Percentiles rank a stretch among this genome's conserved stretches.
Conservation (phyloP, 2,113 vertebrate species). For the Stictonetta naevosa region DNA sequence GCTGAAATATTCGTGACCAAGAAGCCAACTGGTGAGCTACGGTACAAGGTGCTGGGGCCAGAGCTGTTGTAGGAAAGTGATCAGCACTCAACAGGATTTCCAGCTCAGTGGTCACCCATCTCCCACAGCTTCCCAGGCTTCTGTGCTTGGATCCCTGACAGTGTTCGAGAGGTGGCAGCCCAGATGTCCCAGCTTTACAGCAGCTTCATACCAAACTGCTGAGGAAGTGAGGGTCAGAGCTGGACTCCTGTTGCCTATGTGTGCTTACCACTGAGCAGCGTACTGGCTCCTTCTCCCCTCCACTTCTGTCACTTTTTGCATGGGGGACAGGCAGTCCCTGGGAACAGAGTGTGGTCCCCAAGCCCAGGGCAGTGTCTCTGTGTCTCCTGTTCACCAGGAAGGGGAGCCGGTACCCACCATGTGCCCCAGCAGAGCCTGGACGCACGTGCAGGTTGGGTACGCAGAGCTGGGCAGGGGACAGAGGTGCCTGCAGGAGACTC, state of each 20-base stretch:
- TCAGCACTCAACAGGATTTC: background rate
- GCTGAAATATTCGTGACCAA: background rate
- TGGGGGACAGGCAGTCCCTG: background rate
- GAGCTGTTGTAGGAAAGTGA: background rate
- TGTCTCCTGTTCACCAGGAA: background rate
- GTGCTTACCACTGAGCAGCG: background rate
- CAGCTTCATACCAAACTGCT: background rate
- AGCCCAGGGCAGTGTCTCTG: background rate
- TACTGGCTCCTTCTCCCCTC: background rate
- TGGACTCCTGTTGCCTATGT: background rate
- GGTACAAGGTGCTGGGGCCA: background rate
- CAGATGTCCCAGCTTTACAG: background rate
- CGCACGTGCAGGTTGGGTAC: rapidly evolving
- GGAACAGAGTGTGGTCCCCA: background rate
- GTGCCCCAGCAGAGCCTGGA: background rate
- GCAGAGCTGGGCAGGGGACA: background rate
- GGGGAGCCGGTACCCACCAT: background rate
- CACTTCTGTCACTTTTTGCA: background rate
- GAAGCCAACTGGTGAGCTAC: background rate
- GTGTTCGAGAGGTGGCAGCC: background rate
- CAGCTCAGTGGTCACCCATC: background rate
- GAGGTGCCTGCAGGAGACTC: rapidly evolving
- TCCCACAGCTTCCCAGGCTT: background rate
- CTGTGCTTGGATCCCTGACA: background rate
- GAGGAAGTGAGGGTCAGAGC: background rate